Evolutionary conservation across 2,797 vertebrate genomes (phyloP).

Genomic region (Hylomyscus alleni): DNA sequence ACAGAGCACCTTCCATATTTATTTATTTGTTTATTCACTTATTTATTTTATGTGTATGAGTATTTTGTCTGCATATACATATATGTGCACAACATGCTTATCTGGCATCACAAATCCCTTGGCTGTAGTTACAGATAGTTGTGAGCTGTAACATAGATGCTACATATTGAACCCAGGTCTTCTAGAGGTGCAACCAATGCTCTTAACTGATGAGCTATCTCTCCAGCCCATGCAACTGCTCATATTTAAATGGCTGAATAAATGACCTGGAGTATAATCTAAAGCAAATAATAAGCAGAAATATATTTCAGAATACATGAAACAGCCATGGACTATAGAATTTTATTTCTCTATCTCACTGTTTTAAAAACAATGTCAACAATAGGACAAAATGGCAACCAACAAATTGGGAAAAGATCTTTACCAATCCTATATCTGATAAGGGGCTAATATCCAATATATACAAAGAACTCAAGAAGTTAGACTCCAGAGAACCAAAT

Average conservation of each 20-base stretch:
- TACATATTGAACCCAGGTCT: background rate
- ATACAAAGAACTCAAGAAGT: no score
- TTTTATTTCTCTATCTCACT: background rate
- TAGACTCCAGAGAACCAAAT: no score
- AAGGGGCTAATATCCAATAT: no score
- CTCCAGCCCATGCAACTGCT: background rate
- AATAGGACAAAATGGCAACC: no score
- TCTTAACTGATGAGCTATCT: background rate
- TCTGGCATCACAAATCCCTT: background rate
- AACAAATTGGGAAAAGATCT: no score
- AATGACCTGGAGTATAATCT: background rate
- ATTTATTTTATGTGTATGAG: background rate
- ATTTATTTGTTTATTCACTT: background rate
- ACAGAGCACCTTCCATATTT: background rate
- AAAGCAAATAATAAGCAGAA: conserved; percentile 2
- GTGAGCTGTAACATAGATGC: background rate
- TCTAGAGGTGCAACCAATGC: background rate
- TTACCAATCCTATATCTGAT: no score
- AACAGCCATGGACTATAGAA: background rate
- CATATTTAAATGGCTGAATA: background rate
- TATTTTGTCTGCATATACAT: background rate
- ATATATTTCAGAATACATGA: background rate
- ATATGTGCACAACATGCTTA: background rate
- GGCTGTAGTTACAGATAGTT: background rate
- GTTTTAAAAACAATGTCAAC: background rate